Conservation (phyloP, 2,888 invertebrate genomes). For the Deilephila elpenor region DNA sequence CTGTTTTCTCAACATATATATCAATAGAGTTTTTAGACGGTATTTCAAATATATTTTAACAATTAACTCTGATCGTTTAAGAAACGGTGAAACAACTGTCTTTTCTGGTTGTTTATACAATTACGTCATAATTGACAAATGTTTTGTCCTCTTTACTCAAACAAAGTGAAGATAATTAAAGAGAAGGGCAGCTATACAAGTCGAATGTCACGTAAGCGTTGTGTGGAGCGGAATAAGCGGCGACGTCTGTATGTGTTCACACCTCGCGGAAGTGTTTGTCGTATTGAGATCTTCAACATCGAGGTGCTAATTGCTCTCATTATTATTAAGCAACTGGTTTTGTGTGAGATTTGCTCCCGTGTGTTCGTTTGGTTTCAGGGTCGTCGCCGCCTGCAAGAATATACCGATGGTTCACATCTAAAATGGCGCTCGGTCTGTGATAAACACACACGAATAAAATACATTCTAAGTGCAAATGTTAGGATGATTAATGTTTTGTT, state of each 20-base stretch:
- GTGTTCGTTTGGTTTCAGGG: slow-evolving; percentile 18
- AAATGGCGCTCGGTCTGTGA: slow-evolving; percentile 5
- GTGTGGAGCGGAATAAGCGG: background rate
- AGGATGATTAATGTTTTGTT: slow-evolving; percentile 21
- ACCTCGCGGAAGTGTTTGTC: slow-evolving; percentile 51
- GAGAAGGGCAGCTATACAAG: slow-evolving; percentile 14
- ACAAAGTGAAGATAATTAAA: background rate
- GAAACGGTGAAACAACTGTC: background rate
- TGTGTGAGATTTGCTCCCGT: slow-evolving; percentile 37
- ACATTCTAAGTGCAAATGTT: slow-evolving; percentile 21
- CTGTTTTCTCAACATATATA: no score
- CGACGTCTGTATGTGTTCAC: slow-evolving; percentile 9
- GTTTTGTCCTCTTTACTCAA: background rate
- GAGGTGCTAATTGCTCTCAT: slow-evolving; percentile 57
- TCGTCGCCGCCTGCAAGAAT: slow-evolving; percentile 16
- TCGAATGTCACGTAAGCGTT: slow-evolving; percentile 9
- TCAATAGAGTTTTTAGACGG: background rate
- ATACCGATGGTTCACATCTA: slow-evolving; percentile 34
- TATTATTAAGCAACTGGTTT: slow-evolving; percentile 55
- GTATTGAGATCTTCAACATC: slow-evolving; percentile 50
- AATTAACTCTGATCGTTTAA: background rate
- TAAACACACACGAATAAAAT: slow-evolving; percentile 19
- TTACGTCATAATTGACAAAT: background rate
- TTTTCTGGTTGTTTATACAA: background rate
- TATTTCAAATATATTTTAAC: slow-evolving; percentile 11